Evolutionary conservation across 2,888 invertebrate species (phyloP), one percentile per base, ranked within the genome.

Genomic region (Agrotis ipsilon): DNA sequence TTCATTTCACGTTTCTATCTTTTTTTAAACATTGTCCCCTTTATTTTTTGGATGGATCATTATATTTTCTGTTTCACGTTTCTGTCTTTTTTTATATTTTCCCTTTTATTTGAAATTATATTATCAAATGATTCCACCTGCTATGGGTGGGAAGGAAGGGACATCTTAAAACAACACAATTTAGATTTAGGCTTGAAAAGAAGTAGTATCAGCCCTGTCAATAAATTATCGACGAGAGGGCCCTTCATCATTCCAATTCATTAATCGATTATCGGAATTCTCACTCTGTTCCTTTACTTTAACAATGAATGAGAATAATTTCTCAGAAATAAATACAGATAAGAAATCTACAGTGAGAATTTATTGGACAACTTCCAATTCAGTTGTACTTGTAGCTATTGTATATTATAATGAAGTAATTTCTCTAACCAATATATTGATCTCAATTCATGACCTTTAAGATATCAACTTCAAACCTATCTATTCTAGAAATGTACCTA

Each of bases 221-320:
- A 14, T 43, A 6, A 51, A 11, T 51, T 43, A 3, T 27, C 39
- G 24, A 18, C 18, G 49, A 27, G 6, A 24, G 18, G 39, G 13
- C 2, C n/a, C n/a, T 45, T n/a, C n/a, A 16, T 24, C 9, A 54
- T 45, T 68, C 55, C 32, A 32, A 21, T 32, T 55, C 21, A 39
- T 24, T n/a, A 14, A 46, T 69, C 32, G 55, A 55, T 69, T n/a
- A 39, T 46, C 39, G n/a, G 55, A 32, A 24, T 70, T 24, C 24
- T 18, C 32, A 57, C 6, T 9, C 19, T 32, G 45, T 54, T 54
- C 45, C 14, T 54, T 32, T n/a, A 55, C 54, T 11, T 11, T n/a
- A 13, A 39, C 39, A 24, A 45, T 46, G 9, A 43, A 49, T 66
- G 18, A 48, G 16, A 18, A 49, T 65, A 39, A 65, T 18, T 24